Evolutionary conservation across 2,888 invertebrate species (phyloP).

Genomic region (Netelia inedita): DNA sequence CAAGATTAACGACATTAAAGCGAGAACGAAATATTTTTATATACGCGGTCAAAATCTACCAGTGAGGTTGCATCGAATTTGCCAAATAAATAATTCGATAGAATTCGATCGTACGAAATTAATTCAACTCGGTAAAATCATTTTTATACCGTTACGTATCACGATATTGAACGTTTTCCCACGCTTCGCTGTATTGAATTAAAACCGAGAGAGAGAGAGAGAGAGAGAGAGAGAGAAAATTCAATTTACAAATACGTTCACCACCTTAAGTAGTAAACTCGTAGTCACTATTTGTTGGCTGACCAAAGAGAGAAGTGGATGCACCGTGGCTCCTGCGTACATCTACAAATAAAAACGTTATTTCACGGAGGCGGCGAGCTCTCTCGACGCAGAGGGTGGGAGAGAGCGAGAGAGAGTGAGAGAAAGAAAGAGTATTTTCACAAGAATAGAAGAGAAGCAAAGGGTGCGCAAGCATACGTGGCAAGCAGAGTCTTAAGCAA

Average conservation of each 20-base stretch:
- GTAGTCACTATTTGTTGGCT: conserved; percentile 32
- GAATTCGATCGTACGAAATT: background rate
- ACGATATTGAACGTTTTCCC: conserved; percentile 25
- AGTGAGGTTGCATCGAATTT: too few species aligned
- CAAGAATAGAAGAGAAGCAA: conserved; percentile 41
- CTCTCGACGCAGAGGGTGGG: background rate
- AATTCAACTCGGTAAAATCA: background rate
- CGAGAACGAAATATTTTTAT: background rate
- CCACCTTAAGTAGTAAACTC: conserved; percentile 5
- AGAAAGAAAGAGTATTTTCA: conserved; percentile 27
- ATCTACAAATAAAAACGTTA: conserved; percentile 57
- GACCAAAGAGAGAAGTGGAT: conserved; percentile 23
- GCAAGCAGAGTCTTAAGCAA: conserved; percentile 39
- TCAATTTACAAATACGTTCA: conserved; percentile 12
- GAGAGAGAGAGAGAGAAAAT: background rate
- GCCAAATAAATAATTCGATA: too few species aligned
- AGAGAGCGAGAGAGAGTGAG: background rate
- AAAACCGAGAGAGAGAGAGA: background rate
- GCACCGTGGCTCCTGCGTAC: conserved; percentile 4
- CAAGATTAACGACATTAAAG: background rate
- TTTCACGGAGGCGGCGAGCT: conserved; percentile 31
- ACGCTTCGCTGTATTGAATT: conserved; percentile 1
- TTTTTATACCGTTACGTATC: background rate
- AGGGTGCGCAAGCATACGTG: conserved; percentile 18
- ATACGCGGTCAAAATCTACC: too few species aligned